Conservation (phyloP, 2,113 vertebrate genomes). For the Clarias batrachus region DNA sequence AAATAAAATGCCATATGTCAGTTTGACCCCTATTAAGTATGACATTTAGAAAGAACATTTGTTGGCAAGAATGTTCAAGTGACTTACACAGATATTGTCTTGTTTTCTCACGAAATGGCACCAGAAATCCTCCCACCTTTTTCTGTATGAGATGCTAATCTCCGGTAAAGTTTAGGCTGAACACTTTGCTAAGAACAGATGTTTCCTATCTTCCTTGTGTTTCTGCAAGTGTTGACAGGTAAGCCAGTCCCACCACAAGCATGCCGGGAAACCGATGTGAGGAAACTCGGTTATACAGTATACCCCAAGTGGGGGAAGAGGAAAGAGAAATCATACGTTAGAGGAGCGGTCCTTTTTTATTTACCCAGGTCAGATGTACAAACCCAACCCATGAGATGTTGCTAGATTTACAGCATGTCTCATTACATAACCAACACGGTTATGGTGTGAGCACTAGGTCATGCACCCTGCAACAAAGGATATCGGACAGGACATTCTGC, state of each 20-base stretch:
- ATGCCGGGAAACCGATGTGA: slow-evolving; percentile 24
- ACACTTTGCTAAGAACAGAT: slow-evolving; percentile 16
- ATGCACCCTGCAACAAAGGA: slow-evolving; percentile 13
- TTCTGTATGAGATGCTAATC: background rate
- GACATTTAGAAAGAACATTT: slow-evolving; percentile 17
- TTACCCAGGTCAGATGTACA: background rate
- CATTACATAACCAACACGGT: slow-evolving; percentile 33
- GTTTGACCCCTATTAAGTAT: slow-evolving; percentile 15
- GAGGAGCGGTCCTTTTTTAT: background rate
- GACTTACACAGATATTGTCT: background rate
- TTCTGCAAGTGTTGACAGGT: slow-evolving; percentile 29
- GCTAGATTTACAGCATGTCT: slow-evolving; percentile 31
- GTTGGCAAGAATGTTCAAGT: slow-evolving; percentile 10
- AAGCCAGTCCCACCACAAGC: slow-evolving; percentile 13
- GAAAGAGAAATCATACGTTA: slow-evolving; percentile 19
- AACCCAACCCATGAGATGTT: slow-evolving; percentile 27
- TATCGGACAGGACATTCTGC: background rate
- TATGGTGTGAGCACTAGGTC: slow-evolving; percentile 25
- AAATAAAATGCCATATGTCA: slow-evolving; percentile 1
- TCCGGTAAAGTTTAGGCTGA: background rate
- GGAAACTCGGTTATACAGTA: slow-evolving; percentile 12
- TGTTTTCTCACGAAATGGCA: background rate
- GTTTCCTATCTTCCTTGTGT: slow-evolving; percentile 29
- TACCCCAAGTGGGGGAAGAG: slow-evolving; percentile 11
- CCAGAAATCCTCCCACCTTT: background rate